Base-by-base conservation (phyloP, 2,888 invertebrate genomes). In the Leptarthrus brevirostris region DNA sequence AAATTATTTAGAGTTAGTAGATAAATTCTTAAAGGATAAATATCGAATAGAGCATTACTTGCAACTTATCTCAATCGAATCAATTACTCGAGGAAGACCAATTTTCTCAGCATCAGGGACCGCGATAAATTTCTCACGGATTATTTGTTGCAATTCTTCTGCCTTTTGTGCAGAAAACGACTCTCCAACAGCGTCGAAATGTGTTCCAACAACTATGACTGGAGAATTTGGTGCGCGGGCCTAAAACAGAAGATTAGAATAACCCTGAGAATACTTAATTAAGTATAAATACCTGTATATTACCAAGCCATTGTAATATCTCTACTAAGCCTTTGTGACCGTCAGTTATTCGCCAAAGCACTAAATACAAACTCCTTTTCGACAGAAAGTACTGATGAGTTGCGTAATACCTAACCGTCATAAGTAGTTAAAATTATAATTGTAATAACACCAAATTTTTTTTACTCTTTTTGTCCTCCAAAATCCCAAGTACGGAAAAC, bases 351-450 rank as follows among this genome's bases (percentile, higher is more conserved):
- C 92, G 90, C 98, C 98, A 99, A 2, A 98, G 90, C 0, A 98
- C 98, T 71, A 99, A 87, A 84, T 98, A 99, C 36, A 99, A 86
- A 77, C 97, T 96, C 12, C 98, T 89, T 75, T 96, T 94, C 0
- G 98, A 97, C 54, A 99, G 86, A 84, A 99, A 99, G 85, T 99
- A 99, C 83, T 98, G 98, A 87, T 98, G 98, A 0, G 98, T 98
- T 0, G 98, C 96, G 84, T 98, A 98, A 83, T 98, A 98, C 81
- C 90, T 90, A 30, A 47, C 69, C 79, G 72, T 30, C 3, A 36
- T 10, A 30, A 49, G 12, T 26, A 36, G 1, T 52, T 52, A 52
- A 2, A 18, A 16, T 52, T 52, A 2, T 4, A 52, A 52, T 18
- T 54, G n/a, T 26, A n/a, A 47, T 14, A 52, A 18, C 18, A 12